Base-by-base conservation (phyloP, 92 coral and sea anemone genomes). In the Zoanthus solanderi region DNA sequence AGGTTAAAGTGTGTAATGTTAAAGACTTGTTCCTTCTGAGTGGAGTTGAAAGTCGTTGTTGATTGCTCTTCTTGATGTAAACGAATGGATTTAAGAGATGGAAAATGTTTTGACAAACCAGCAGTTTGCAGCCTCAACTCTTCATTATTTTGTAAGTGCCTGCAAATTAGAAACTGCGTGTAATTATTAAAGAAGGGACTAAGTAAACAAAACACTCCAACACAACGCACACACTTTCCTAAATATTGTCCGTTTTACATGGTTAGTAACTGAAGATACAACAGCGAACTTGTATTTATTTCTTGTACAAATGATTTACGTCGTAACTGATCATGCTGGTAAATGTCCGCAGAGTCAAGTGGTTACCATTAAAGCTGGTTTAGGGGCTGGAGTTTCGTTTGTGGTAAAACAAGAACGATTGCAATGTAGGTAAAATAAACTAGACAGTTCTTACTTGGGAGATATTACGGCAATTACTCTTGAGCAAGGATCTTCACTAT, bases 71-170 rank as follows among this genome's bases (percentile, higher is more conserved):
- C 89, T 16, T 94, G 91, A 30, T 91, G 92, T 54, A 94, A 66
- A 56, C 78, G 91, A 28, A 93, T 34, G 52, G 31, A 50, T 65
- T 78, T 84, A 29, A 97, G 82, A n/a, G 91, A 78, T 23, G 90
- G 96, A 47, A 93, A 85, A 37, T 79, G 92, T 9, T 91, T 75
- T 29, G 92, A 80, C 3, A 91, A 90, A 61, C 88, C 94, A 76
- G 93, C 86, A 29, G 93, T 79, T 14, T 91, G 89, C 32, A 95
- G 65, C 42, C 65, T 90, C 28, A 95, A 90, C 17, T 91, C 65
- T 56, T 87, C 93, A 68, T 94, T 95, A 75, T 95, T 83, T 71
- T 94, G 94, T 14, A 95, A 92, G 57, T 94, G 85, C 47, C 99
- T 97, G 89, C 56, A 83, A 78, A 69, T 30, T 34, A 16, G 9